Base-by-base conservation (phyloP, 64 coral and sea anemone genomes). In the Platygyra sinensis region DNA sequence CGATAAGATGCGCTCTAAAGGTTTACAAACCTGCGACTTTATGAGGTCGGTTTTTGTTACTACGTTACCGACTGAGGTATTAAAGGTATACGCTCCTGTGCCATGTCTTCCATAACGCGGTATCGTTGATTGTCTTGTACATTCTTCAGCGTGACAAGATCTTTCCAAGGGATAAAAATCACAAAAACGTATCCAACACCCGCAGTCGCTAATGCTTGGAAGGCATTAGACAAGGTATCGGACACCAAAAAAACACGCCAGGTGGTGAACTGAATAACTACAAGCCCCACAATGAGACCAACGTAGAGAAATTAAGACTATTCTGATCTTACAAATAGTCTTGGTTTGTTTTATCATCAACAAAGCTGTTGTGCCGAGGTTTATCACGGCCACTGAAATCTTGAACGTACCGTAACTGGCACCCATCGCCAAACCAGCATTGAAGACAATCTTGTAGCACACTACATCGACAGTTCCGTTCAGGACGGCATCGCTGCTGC, bases 381-480 rank as follows among this genome's bases (percentile, higher is more conserved):
- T 49, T 20, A 86, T 5, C 16, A 10, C 83, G 2, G 16, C 63
- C 33, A 55, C 49, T 25, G 71, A 72, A 30, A 86, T 39, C 14
- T 86, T 72, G 17, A 86, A 86, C 19, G 25, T 15, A 17, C 83
- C 83, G 30, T 86, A 86, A 30, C 83, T 86, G 30, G 51, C 83
- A 52, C 83, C 83, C 11, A 19, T 15, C 15, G 83, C 63, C 15
- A 50, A 15, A 18, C 83, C 62, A 52, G 14, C 12, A 10, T 86
- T 72, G 83, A 72, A 86, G 30, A 86, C 83, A 72, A 86, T n/a
- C 71, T 74, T n/a, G 83, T 86, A 86, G 13, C 83, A 72, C 11
- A 86, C 38, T 15, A 72, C 64, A 9, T 69, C 36, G 5, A 69
- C 32, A 2, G 38, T 46, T 50, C 36, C 71, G 57, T 72, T 72